Base-by-base conservation (phyloP, 1,140 invertebrate genomes). In the Drosophila grimshawi region DNA sequence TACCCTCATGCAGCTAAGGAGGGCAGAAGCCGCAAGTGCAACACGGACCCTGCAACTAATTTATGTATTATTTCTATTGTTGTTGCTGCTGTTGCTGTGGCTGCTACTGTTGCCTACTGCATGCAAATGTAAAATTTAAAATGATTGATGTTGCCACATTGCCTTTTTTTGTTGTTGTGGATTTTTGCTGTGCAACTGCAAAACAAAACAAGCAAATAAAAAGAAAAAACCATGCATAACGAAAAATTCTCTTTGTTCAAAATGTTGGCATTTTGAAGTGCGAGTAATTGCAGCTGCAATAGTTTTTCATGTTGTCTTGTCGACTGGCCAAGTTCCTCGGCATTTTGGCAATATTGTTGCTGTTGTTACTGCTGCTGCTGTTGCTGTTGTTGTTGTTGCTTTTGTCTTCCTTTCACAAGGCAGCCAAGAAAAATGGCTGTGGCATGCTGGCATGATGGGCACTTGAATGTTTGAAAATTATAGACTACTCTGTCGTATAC, bases 211-310 rank as follows among this genome's bases (percentile, higher is more conserved):
- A 86, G 66, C 76, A 68, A 61, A 67, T 19, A 19, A 19, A 19
- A 19, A 19, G 19, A 19, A 19, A 19, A 1, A 19, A 19, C 19
- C 19, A 19, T 19, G 19, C 33, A 64, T 52, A 35, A 43, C 65
- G 68, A 83, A 86, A 89, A 55, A 86, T 86, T 86, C 85, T 86
- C 85, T 83, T 86, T 86, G 83, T 88, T 74, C 83, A 78, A 80
- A 86, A 78, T 71, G 83, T 89, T 86, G 83, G 83, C 83, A 86
- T 86, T 86, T 86, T 86, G 83, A 86, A 86, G 85, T 86, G 83
- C 83, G 83, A 86, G 85, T 86, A 86, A 86, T 86, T 86, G 83
- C 83, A 86, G 83, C 80, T 88, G 85, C 85, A 86, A 86, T 88
- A 88, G 76, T 89, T 88, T 88, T 86, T 82, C 83, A 82, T 88